Evolutionary conservation across 2,797 vertebrate genomes (phyloP), one percentile per base, ranked within the genome.

Genomic region (Notolabrus celidotus): DNA sequence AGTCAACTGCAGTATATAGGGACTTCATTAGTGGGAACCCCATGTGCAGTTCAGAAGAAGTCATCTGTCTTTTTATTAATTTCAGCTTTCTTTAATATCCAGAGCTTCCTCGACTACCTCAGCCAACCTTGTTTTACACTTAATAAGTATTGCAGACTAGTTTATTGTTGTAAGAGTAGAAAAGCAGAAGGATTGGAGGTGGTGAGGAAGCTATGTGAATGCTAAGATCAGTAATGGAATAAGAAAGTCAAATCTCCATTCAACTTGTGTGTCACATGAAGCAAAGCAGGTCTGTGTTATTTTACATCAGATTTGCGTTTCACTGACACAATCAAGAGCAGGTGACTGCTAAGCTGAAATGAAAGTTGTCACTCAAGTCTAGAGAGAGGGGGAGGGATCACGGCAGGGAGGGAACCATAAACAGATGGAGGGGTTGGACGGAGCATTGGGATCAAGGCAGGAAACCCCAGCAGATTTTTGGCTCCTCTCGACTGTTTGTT

Each of bases 401-500:
- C 59, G 53, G 45, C 41, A 73, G 4, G 25, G 33, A 67, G 55
- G 66, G 33, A 63, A 67, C 36, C 74, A 74, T 78, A 77, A 80
- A 84, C 68, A 81, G 57, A 72, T 57, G 43, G 71, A 74, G 9
- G 41, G 53, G 10, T 23, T 47, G 65, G 59, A 8, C 58, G 46
- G 77, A 75, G 65, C 23, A 10, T 11, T 57, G 54, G 74, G 74
- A 78, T 38, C 41, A 36, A 60, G 74, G 69, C 77, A 81, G 81
- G 83, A 92, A 92, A 83, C 72, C 79, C 88, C 80, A 73, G 60
- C 78, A 74, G 61, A 79, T 81, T 83, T 42, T 83, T 87, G 87
- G 85, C 82, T 51, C 53, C 57, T 53, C 45, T 61, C 41, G 83
- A 54, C 38, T 94, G 88, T 94, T 93, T 94, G 91, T 94, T 94